Conservation (phyloP, 1,140 invertebrate species). For the Penaeus japonicus region DNA sequence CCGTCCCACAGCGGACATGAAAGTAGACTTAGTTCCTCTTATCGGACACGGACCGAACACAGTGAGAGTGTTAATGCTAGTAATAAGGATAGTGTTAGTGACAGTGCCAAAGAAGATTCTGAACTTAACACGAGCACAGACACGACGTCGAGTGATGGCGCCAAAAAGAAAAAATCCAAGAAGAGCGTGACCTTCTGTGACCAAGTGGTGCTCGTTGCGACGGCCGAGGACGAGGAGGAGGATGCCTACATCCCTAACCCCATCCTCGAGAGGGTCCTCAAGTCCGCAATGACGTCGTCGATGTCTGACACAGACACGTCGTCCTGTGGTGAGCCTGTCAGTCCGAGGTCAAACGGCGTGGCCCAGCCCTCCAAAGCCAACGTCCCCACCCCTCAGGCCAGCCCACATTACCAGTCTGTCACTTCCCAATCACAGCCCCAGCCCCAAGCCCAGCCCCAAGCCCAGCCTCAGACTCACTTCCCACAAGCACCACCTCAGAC, state of each 20-base stretch:
- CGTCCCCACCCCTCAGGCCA: conserved; percentile 34
- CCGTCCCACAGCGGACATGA: conserved; percentile 57
- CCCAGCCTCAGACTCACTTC: neutral
- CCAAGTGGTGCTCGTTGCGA: conserved; percentile 89
- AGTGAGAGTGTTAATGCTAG: conserved; percentile 6
- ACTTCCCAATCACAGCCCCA: conserved; percentile 29
- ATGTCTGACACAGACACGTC: conserved; percentile 42
- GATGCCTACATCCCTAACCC: conserved; percentile 91
- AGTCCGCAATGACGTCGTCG: conserved; percentile 73
- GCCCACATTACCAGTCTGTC: conserved; percentile 34
- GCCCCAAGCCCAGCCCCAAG: neutral
- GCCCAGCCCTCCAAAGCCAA: conserved; percentile 6
- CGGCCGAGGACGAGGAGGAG: conserved; percentile 86
- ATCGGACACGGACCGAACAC: conserved; percentile 38
- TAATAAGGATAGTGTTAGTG: conserved; percentile 4
- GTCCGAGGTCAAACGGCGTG: conserved; percentile 8
- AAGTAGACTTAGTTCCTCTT: conserved; percentile 49
- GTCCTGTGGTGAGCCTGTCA: conserved; percentile 24
- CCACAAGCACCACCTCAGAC: neutral
- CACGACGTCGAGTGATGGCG: conserved; percentile 50
- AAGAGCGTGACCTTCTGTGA: conserved; percentile 94
- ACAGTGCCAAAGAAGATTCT: conserved; percentile 52
- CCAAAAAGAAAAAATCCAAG: conserved; percentile 68
- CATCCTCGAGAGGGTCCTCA: conserved; percentile 83
- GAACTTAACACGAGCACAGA: conserved; percentile 56